phyloP scores from a whole-genome alignment of 2,888 invertebrate genomes.

The Cartodere bifasciata region DNA sequence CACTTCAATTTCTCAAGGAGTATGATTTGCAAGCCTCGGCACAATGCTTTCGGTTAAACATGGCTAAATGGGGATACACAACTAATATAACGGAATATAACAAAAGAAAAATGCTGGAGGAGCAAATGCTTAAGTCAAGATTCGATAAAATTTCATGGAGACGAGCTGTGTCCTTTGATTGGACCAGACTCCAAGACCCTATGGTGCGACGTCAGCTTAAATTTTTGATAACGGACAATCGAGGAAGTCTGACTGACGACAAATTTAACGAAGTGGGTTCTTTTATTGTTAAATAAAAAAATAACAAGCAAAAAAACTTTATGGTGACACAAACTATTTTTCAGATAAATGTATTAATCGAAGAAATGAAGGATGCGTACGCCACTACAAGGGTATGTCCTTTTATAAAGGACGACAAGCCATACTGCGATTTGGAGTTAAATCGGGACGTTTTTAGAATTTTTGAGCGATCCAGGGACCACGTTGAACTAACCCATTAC shows the following conservation, averaged over 20 bases:
- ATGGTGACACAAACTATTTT: slow-evolving; percentile 16
- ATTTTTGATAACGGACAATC: slow-evolving; percentile 55
- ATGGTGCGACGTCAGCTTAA: slow-evolving; percentile 54
- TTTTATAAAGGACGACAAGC: slow-evolving; percentile 40
- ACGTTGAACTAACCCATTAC: slow-evolving; percentile 59
- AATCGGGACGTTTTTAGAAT: slow-evolving; percentile 50
- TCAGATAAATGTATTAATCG: slow-evolving; percentile 56
- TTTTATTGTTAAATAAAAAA: no score
- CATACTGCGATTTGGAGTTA: slow-evolving; percentile 47
- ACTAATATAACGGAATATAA: slow-evolving; percentile 65
- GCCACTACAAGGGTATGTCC: slow-evolving; percentile 61
- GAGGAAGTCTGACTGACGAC: slow-evolving; percentile 61
- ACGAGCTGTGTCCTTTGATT: slow-evolving; percentile 56
- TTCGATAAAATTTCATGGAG: slow-evolving; percentile 66
- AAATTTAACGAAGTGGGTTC: slow-evolving; percentile 62
- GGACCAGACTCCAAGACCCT: slow-evolving; percentile 53
- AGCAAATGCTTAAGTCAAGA: slow-evolving; percentile 54
- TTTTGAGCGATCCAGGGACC: slow-evolving; percentile 59
- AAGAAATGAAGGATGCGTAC: slow-evolving; percentile 70
- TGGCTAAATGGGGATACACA: slow-evolving; percentile 62
- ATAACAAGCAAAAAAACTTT: no score
- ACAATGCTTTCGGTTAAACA: slow-evolving; percentile 59
- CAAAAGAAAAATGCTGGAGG: slow-evolving; percentile 57
- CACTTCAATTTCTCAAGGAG: slow-evolving; percentile 56
- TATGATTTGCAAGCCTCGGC: slow-evolving; percentile 59